Evolutionary conservation across 2,888 invertebrate genomes (phyloP).

Genomic region (Spatulosminthurus flaviceps): DNA sequence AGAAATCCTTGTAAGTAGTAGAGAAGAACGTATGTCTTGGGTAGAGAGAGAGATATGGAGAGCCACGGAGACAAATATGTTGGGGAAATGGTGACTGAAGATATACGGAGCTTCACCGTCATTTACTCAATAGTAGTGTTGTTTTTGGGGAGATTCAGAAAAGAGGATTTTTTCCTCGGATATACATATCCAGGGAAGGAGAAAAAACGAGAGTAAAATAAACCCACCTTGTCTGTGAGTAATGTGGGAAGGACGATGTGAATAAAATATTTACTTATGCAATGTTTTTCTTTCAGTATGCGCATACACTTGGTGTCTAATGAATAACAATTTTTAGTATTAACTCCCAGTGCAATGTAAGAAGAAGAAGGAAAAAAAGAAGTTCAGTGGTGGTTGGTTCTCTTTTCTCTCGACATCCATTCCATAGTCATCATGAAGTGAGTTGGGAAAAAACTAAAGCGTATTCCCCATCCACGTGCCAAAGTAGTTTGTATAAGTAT

Average conservation of each 20-base stretch:
- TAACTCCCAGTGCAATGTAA: too few species aligned
- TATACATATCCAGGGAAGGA: not conserved
- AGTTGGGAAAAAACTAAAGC: constrained; percentile 10
- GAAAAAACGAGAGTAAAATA: constrained; percentile 22
- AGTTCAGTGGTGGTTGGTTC: not conserved
- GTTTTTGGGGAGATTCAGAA: too few species aligned
- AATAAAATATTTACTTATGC: constrained; percentile 39
- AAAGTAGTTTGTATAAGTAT: constrained; percentile 21
- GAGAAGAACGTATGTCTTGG: too few species aligned
- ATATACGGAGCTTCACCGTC: not conserved
- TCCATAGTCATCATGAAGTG: constrained; percentile 6
- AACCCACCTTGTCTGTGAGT: constrained; percentile 33
- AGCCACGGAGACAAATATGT: not conserved
- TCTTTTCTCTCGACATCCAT: too few species aligned
- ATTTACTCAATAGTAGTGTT: constrained; percentile 11
- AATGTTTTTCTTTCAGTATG: constrained; percentile 26
- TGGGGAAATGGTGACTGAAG: not conserved
- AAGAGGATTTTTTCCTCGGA: constrained; percentile 5
- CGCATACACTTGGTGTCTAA: constrained; percentile 28
- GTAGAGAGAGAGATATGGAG: not conserved
- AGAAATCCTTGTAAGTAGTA: too few species aligned
- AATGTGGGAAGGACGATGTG: constrained; percentile 21
- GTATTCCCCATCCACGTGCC: constrained; percentile 27
- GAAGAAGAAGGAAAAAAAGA: not conserved
- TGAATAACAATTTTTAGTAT: constrained; percentile 43